phyloP scores from a whole-genome alignment of 2,113 vertebrate genomes.

The Phalacrocorax aristotelis region DNA sequence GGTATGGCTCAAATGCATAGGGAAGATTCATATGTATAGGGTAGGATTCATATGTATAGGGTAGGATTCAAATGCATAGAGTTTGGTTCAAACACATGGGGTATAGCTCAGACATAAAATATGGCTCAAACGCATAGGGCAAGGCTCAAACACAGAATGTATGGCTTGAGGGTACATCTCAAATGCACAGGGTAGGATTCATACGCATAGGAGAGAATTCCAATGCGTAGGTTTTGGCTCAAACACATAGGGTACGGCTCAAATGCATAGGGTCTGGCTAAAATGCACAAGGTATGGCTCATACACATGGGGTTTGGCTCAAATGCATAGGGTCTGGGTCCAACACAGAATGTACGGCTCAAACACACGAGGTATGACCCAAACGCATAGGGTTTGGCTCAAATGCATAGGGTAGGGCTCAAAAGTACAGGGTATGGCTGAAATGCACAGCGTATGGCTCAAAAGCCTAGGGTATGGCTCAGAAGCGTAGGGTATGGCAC shows the following conservation, averaged over 20 bases:
- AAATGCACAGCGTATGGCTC: accelerated
- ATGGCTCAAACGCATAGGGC: too few species aligned
- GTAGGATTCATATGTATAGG: too few species aligned
- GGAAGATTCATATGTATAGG: not conserved
- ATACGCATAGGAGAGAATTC: too few species aligned
- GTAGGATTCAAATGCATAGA: accelerated
- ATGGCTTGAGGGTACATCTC: too few species aligned
- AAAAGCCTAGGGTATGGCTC: too few species aligned
- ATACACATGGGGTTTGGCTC: accelerated
- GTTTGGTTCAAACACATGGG: accelerated
- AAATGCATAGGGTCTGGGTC: accelerated
- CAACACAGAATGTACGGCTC: accelerated
- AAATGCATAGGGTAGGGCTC: accelerated
- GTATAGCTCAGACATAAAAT: accelerated
- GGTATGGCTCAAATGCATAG: accelerated
- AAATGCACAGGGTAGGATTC: too few species aligned
- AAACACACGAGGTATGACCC: accelerated
- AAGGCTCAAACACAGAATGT: too few species aligned
- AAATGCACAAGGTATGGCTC: accelerated
- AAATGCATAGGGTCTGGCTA: accelerated
- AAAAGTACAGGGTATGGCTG: accelerated
- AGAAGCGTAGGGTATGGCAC: accelerated
- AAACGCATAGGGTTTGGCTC: accelerated
- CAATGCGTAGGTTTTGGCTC: accelerated
- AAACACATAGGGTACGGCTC: accelerated